phyloP scores from a whole-genome alignment of 2,797 vertebrate genomes.

The Gymnocypris eckloni region DNA sequence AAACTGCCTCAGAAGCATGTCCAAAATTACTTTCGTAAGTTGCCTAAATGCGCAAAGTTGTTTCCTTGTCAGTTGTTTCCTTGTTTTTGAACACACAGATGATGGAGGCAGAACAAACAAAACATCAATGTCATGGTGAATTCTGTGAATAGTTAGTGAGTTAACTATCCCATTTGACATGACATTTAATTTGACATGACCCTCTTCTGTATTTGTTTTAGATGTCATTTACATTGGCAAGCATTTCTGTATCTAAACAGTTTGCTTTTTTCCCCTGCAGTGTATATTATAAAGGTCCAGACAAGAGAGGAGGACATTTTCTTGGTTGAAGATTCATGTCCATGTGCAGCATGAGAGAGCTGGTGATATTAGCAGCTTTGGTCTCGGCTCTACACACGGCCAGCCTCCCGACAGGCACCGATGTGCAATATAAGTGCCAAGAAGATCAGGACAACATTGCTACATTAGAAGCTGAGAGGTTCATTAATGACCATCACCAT shows the following conservation, averaged over 20 bases:
- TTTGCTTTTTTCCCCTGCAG: slow-evolving; percentile 48
- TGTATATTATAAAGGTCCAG: slow-evolving; percentile 48
- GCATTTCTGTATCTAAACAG: slow-evolving; percentile 24
- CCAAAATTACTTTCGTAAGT: too few species aligned
- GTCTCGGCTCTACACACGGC: slow-evolving; percentile 35
- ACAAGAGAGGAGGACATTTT: neutral
- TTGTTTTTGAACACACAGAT: neutral
- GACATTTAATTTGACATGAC: neutral
- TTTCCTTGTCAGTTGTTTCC: too few species aligned
- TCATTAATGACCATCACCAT: slow-evolving; percentile 64
- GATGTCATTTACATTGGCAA: slow-evolving; percentile 53
- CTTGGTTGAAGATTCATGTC: neutral
- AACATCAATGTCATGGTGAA: neutral
- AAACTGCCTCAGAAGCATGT: too few species aligned
- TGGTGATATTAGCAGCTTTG: slow-evolving; percentile 55
- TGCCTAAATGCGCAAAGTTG: too few species aligned
- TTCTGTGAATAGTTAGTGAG: neutral
- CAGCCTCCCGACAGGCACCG: neutral
- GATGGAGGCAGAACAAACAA: neutral
- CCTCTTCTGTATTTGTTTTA: slow-evolving; percentile 21
- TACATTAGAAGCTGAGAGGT: slow-evolving; percentile 35
- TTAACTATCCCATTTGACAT: neutral
- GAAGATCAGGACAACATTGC: neutral
- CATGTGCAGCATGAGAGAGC: slow-evolving; percentile 59
- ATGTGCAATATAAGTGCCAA: slow-evolving; percentile 47